These are phyloP conservation scores for Anthopleura xanthogrammica DNA, from an alignment of 92 coral and sea anemone species.

Conservation along the genomic window DNA sequence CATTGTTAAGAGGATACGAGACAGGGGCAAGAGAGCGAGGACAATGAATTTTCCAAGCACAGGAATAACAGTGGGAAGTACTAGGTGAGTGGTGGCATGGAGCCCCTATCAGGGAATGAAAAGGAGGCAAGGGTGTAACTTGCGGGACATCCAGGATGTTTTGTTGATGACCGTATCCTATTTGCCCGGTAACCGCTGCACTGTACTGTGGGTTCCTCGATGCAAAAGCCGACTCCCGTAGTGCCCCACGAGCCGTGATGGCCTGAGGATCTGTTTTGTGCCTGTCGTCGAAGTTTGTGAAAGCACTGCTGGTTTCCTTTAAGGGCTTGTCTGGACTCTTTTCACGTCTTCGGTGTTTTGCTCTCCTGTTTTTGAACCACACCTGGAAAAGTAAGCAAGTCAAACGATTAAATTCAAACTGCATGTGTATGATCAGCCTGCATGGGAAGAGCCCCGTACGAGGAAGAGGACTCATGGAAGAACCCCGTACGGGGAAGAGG, in stretches of 20 bases:
- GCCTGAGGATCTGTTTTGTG: neutral
- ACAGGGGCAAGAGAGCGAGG: constrained; percentile 23
- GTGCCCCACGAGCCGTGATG: neutral
- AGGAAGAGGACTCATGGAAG: no score
- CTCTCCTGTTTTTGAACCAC: constrained; percentile 95
- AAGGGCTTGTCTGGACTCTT: constrained; percentile 30
- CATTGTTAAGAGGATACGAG: neutral
- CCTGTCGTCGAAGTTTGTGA: constrained; percentile 23
- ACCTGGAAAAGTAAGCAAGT: constrained; percentile 47
- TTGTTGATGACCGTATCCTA: constrained; percentile 4
- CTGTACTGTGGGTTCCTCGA: constrained; percentile 2
- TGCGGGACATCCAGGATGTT: neutral
- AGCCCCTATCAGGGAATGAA: constrained; percentile 25
- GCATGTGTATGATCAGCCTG: neutral
- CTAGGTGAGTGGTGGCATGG: constrained; percentile 27
- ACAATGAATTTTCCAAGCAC: constrained; percentile 26
- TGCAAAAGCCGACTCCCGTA: constrained; percentile 7
- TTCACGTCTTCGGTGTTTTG: constrained; percentile 87
- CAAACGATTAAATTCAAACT: neutral
- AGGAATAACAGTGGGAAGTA: constrained; percentile 8
- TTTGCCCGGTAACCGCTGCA: neutral
- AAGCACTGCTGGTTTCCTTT: constrained; percentile 31
- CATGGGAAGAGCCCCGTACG: no score
- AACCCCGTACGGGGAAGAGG: no score
- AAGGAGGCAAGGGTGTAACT: constrained; percentile 21